A percentile compares a stretch with the other conserved stretches of the same genome.
These are phyloP conservation scores for Danio aesculapii DNA, from an alignment of 2,797 vertebrate genomes.

Conservation along the genomic window DNA sequence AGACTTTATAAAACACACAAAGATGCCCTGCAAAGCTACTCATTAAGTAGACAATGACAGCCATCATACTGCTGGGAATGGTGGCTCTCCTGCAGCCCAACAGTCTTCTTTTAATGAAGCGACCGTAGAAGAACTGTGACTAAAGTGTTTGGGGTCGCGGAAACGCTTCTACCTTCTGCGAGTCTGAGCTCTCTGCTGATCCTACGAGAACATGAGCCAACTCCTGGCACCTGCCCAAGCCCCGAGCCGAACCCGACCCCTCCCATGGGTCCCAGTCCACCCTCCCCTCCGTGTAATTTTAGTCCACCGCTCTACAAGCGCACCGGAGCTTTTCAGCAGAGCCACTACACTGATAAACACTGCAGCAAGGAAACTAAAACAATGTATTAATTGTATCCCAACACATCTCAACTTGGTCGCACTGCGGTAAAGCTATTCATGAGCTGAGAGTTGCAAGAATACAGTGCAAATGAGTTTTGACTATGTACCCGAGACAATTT, in stretches of 20 bases:
- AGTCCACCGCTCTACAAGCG: conserved; percentile 31
- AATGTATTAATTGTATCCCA: conserved; percentile 26
- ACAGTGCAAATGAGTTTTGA: conserved; percentile 21
- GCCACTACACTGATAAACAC: conserved; percentile 40
- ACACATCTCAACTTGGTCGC: conserved; percentile 17
- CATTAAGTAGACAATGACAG: conserved; percentile 48
- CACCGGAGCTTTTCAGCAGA: conserved; percentile 22
- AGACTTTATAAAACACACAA: conserved; percentile 52
- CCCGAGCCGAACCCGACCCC: conserved; percentile 17
- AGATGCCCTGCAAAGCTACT: conserved; percentile 29
- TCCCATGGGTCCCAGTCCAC: conserved; percentile 40
- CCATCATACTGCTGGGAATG: conserved; percentile 22
- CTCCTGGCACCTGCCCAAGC: conserved; percentile 42
- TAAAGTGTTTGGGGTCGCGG: conserved; percentile 6
- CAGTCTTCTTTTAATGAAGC: conserved; percentile 24
- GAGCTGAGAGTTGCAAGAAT: not conserved
- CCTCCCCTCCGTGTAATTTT: conserved; percentile 29
- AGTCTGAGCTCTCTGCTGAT: conserved; percentile 37
- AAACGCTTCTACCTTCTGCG: conserved; percentile 2
- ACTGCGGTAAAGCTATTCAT: not conserved
- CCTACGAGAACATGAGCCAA: conserved; percentile 41
- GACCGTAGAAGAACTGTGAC: not conserved
- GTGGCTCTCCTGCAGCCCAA: not conserved
- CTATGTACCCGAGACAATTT: not conserved
- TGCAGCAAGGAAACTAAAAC: conserved; percentile 40